A percentile compares a stretch with the other conserved stretches of the same genome.
phyloP scores from a whole-genome alignment of 2,113 vertebrate genomes.

The Pelodiscus sinensis region DNA sequence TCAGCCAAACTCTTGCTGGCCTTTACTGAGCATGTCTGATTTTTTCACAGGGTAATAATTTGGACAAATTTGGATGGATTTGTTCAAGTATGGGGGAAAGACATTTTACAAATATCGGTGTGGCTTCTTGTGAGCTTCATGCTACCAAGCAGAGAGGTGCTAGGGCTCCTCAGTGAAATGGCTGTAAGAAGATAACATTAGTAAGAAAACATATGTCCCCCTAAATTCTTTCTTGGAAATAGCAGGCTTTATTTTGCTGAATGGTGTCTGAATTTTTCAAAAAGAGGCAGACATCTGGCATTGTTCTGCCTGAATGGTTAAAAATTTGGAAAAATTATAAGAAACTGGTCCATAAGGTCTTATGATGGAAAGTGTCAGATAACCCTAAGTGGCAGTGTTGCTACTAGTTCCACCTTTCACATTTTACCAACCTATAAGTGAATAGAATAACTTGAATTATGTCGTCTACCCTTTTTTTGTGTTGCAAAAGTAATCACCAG shows the following conservation, averaged over 20 bases:
- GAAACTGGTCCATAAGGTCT: background rate
- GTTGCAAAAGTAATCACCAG: constrained; percentile 63
- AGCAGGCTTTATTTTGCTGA: background rate
- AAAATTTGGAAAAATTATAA: background rate
- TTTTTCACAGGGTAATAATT: background rate
- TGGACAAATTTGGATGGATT: background rate
- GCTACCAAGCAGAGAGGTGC: background rate
- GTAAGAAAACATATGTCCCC: background rate
- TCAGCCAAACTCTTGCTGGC: background rate
- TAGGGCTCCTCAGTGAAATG: background rate
- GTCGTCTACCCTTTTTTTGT: constrained; percentile 61
- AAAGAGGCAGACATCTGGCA: background rate
- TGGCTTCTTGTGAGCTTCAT: background rate
- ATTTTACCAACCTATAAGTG: constrained; percentile 41
- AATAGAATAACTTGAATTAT: constrained; percentile 69
- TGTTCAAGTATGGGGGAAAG: background rate
- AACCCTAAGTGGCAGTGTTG: background rate
- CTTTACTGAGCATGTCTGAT: background rate
- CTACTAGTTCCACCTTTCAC: background rate
- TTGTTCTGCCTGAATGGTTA: background rate
- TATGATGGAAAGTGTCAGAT: background rate
- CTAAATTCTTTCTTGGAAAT: background rate
- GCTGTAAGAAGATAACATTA: background rate
- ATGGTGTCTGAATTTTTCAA: background rate
- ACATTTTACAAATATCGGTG: background rate